Evolutionary conservation across 1,140 invertebrate genomes (phyloP), one percentile per base, ranked within the genome.

Genomic region (Elymnias hypermnestra): DNA sequence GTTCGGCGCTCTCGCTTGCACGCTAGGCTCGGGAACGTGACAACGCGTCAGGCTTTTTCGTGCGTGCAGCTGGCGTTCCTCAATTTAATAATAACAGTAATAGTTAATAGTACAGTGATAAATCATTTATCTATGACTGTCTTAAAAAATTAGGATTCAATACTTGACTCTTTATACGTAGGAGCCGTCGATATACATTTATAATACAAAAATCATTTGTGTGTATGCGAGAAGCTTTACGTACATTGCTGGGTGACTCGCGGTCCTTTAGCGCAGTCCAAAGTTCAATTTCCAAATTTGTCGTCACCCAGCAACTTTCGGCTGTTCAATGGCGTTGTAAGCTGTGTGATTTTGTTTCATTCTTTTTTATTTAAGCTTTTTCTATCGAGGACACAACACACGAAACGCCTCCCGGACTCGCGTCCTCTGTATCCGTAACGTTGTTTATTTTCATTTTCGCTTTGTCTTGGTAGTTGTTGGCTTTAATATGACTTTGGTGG

Each of bases 381-480:
- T 66, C 53, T 53, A 15, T 40, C 38, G 57, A 66, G 63, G 58
- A 63, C 57, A 44, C 52, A 53, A 60, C 39, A 56, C 58, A 60
- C 59, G 52, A 65, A 62, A 60, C 72, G 78, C 82, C 81, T 85
- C 78, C 77, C 58, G 77, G 78, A 82, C 76, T 71, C 78, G 70
- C 65, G 65, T 85, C 82, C 78, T 60, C 77, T 72, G 77, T 82
- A 68, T 74, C 77, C 82, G 82, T 85, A 85, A 85, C 75, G 82
- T 83, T 83, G 71, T 67, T 74, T 72, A 66, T 72, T 71, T 74
- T 79, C 73, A 70, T 82, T 85, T 78, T 64, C 60, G 82, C 82
- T 85, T 85, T 74, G 82, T 74, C 76, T 85, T 81, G 75, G 82
- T 85, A 85, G 74, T n/a, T 64, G 65, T 85, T 74, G 77, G 82